phyloP scores from a whole-genome alignment of 2,888 invertebrate species.

The Sinopyrophorus schimmeli region DNA sequence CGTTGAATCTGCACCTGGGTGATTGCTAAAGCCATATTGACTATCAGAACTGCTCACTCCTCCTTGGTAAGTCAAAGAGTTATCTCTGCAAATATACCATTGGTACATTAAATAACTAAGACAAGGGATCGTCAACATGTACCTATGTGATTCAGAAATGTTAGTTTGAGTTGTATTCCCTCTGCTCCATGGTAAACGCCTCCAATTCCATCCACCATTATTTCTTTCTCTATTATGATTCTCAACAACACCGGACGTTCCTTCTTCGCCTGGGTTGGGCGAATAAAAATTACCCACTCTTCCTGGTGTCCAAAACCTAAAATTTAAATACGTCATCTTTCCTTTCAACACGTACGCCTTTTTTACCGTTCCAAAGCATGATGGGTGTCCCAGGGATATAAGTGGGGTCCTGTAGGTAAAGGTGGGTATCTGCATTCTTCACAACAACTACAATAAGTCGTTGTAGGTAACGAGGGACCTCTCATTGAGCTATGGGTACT shows the following conservation, averaged over 20 bases:
- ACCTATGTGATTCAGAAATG: conserved; percentile 46
- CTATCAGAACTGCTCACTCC: conserved; percentile 76
- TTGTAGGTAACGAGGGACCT: conserved; percentile 55
- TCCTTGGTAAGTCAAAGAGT: conserved; percentile 64
- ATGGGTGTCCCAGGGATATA: conserved; percentile 63
- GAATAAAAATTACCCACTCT: conserved; percentile 81
- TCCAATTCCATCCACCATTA: conserved; percentile 69
- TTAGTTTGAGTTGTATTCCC: conserved; percentile 54
- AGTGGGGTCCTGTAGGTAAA: conserved; percentile 58
- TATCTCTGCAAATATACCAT: conserved; percentile 44
- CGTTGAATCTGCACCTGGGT: conserved; percentile 50
- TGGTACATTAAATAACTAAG: background rate
- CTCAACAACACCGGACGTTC: conserved; percentile 41
- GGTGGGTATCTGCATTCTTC: conserved; percentile 69
- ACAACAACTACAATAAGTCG: conserved; percentile 67
- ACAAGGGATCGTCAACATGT: background rate
- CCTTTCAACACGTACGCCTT: conserved; percentile 5
- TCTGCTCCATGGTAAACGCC: conserved; percentile 72
- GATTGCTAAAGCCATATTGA: conserved; percentile 76
- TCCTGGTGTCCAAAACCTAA: conserved; percentile 63
- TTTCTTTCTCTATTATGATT: conserved; percentile 48
- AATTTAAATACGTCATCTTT: conserved; percentile 19
- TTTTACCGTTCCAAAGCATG: conserved; percentile 52
- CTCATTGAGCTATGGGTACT: conserved; percentile 53
- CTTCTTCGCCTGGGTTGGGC: conserved; percentile 74